A percentile compares a stretch with the other conserved stretches of the same genome.
Conservation (phyloP, 1,140 invertebrate genomes). For the Helicoverpa armigera region DNA sequence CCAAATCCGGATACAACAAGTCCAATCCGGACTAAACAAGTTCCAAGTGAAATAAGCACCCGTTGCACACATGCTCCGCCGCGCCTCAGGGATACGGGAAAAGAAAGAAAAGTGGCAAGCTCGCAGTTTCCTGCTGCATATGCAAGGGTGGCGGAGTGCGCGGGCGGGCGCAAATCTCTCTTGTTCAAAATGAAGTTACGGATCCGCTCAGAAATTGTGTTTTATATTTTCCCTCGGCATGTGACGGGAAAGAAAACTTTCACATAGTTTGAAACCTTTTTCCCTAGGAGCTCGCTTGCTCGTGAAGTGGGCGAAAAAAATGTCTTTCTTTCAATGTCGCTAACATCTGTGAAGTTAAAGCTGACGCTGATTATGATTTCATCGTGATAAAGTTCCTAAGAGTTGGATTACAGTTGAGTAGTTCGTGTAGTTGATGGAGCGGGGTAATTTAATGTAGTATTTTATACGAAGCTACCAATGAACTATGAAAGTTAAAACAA, state of each 20-base stretch:
- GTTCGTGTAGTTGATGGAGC: background rate
- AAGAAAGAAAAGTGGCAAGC: constrained; percentile 70
- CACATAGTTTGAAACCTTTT: constrained; percentile 64
- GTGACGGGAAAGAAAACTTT: constrained; percentile 73
- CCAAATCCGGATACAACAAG: constrained; percentile 69
- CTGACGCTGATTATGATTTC: constrained; percentile 52
- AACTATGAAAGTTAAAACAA: background rate
- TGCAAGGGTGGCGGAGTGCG: constrained; percentile 62
- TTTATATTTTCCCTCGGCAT: constrained; percentile 73
- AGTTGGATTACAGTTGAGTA: constrained; percentile 5
- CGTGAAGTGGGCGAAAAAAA: constrained; percentile 56
- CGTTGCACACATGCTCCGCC: constrained; percentile 73
- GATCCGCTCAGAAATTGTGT: constrained; percentile 73
- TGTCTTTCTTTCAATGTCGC: constrained; percentile 53
- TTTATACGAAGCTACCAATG: background rate
- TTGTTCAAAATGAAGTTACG: constrained; percentile 79
- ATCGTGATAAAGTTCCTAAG: constrained; percentile 28
- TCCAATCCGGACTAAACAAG: constrained; percentile 78
- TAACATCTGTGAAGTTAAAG: constrained; percentile 58
- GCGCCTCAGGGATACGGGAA: constrained; percentile 67
- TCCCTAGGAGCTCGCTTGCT: constrained; percentile 52
- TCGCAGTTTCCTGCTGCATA: constrained; percentile 67
- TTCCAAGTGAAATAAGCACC: constrained; percentile 78
- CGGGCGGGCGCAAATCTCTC: constrained; percentile 67
- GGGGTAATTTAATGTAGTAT: constrained; percentile 19